Evolutionary conservation across 2,888 invertebrate species (phyloP).

Genomic region (Malachius bipustulatus): DNA sequence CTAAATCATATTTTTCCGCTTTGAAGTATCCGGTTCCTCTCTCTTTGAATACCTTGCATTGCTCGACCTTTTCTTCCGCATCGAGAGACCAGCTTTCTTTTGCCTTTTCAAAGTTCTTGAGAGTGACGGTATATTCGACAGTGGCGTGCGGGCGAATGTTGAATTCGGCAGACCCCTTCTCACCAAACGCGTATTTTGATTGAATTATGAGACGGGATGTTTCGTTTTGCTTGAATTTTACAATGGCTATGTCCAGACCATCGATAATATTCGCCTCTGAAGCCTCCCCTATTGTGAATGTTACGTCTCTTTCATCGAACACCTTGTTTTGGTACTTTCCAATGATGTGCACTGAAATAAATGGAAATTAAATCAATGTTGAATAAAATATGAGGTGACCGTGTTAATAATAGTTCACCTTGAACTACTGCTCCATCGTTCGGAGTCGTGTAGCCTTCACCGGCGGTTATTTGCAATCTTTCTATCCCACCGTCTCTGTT

Average conservation of each 20-base stretch:
- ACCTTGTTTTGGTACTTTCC: constrained; percentile 50
- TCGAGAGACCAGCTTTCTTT: constrained; percentile 78
- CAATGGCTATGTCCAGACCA: constrained; percentile 72
- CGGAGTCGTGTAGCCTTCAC: constrained; percentile 61
- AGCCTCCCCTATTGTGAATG: constrained; percentile 81
- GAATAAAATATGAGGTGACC: not conserved
- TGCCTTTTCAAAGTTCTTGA: constrained; percentile 74
- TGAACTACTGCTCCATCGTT: constrained; percentile 74
- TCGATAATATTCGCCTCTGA: constrained; percentile 59
- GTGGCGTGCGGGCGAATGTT: constrained; percentile 67
- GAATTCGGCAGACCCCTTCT: constrained; percentile 52
- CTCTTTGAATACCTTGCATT: constrained; percentile 72
- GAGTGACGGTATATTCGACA: constrained; percentile 68
- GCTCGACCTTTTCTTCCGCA: constrained; percentile 63
- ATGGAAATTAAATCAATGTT: too few relatives aligned
- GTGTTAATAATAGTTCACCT: constrained; percentile 42
- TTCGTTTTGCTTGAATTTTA: constrained; percentile 71
- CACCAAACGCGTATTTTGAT: constrained; percentile 71
- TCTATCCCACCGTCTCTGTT: constrained; percentile 74
- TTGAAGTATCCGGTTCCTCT: constrained; percentile 88
- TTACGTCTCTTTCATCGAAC: constrained; percentile 74
- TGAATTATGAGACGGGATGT: constrained; percentile 60
- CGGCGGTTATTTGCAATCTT: constrained; percentile 55
- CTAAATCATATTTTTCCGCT: constrained; percentile 60
- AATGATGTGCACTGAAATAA: constrained; percentile 57